A percentile compares a stretch with the other conserved stretches of the same genome.
These are phyloP conservation scores for Antechinus flavipes DNA, from an alignment of 2,113 vertebrate genomes.

Conservation along the genomic window DNA sequence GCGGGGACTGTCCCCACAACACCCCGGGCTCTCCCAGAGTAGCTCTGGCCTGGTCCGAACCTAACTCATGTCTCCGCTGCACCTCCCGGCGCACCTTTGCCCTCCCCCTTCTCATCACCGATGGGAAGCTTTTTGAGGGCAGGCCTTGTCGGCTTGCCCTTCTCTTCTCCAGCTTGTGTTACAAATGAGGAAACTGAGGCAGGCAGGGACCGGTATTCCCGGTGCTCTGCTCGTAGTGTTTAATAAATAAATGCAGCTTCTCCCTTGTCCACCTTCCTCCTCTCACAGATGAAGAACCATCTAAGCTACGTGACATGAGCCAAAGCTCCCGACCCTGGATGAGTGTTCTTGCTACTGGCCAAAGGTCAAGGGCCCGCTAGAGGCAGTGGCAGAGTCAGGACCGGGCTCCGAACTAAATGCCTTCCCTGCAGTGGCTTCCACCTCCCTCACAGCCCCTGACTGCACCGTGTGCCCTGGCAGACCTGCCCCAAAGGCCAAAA, in stretches of 20 bases:
- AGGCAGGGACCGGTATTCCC: not conserved
- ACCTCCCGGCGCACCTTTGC: not conserved
- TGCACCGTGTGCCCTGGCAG: slow-evolving; percentile 69
- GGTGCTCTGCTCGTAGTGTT: not conserved
- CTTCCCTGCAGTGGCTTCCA: slow-evolving; percentile 87
- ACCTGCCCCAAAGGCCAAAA: not conserved
- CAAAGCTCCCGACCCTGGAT: not conserved
- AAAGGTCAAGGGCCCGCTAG: not conserved
- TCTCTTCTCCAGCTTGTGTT: not conserved
- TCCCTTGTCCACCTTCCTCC: too few relatives aligned
- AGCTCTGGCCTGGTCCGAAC: not conserved
- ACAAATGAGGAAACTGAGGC: not conserved
- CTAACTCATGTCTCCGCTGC: not conserved
- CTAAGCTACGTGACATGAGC: too few relatives aligned
- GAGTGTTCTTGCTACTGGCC: not conserved
- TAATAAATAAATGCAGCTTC: not conserved
- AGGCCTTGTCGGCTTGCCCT: not conserved
- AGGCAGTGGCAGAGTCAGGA: not conserved
- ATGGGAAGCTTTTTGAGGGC: not conserved
- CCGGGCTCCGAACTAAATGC: too few relatives aligned
- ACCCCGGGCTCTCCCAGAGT: not conserved
- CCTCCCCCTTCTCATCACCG: not conserved
- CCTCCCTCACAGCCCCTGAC: slow-evolving; percentile 91
- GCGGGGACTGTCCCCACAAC: not conserved
- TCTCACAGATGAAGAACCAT: not conserved